Conservation (phyloP, 2,888 invertebrate species). For the Alloscopus bannaensis region DNA sequence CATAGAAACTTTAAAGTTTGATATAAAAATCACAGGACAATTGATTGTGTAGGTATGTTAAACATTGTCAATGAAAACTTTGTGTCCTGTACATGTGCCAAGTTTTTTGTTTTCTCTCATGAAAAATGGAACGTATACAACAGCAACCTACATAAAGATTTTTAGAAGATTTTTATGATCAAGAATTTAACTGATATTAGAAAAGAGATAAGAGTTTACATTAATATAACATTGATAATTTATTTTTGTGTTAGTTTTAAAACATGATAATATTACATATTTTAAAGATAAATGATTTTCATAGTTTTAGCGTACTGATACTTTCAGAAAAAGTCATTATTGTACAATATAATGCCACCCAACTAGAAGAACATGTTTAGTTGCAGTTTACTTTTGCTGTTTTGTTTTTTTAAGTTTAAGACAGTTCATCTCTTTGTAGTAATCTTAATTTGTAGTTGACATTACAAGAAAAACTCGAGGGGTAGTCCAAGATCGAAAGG, state of each 20-base stretch:
- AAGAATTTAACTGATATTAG: conserved; percentile 21
- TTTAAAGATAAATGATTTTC: no score
- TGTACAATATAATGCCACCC: no score
- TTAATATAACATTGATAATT: conserved; percentile 3
- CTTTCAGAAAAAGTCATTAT: no score
- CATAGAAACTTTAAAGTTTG: not conserved
- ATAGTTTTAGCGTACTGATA: no score
- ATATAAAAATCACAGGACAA: not conserved
- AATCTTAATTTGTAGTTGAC: no score
- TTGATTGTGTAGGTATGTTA: not conserved
- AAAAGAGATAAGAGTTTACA: conserved; percentile 1
- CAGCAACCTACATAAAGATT: no score
- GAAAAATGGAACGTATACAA: conserved; percentile 7
- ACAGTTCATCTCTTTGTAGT: no score
- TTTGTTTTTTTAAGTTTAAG: no score
- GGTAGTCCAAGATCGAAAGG: no score
- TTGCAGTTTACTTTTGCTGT: no score
- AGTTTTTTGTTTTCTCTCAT: conserved; percentile 26
- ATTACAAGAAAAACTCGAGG: no score
- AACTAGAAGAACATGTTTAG: no score
- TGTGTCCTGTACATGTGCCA: conserved; percentile 32
- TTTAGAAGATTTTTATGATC: conserved; percentile 16
- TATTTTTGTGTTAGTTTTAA: conserved; percentile 11
- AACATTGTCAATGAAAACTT: not conserved
- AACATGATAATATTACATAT: not conserved